phyloP scores from a whole-genome alignment of 2,113 vertebrate species.

The Ellobius talpinus region DNA sequence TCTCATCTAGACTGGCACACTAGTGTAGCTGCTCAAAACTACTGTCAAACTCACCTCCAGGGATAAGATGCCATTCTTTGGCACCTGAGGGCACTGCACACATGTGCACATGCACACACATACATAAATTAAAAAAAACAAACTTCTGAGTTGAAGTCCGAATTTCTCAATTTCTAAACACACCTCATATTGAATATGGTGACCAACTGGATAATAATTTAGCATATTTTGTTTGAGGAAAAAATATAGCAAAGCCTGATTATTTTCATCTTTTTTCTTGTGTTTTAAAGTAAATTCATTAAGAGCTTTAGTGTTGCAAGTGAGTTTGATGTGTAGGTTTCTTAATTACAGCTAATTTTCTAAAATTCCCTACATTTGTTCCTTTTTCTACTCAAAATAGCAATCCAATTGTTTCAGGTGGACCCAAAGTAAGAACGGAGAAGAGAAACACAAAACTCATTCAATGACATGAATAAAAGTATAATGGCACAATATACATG shows the following conservation, averaged over 20 bases:
- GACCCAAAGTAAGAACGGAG: neutral
- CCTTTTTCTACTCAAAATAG: neutral
- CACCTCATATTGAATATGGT: neutral
- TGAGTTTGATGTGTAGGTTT: neutral
- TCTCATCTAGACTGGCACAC: neutral
- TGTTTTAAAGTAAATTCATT: neutral
- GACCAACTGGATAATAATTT: neutral
- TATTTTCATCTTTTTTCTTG: neutral
- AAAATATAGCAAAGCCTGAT: neutral
- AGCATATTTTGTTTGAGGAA: slow-evolving; percentile 32
- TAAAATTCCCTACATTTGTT: neutral
- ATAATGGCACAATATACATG: neutral
- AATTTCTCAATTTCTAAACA: slow-evolving; percentile 35
- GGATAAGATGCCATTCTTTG: neutral
- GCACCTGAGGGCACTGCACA: no score
- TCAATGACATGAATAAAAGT: neutral
- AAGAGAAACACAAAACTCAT: neutral
- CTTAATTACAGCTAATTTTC: neutral
- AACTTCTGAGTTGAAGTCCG: neutral
- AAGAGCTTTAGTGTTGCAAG: neutral
- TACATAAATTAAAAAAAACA: neutral
- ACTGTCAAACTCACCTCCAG: neutral
- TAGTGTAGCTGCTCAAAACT: neutral
- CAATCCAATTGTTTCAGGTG: neutral
- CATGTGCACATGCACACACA: neutral